Base-by-base conservation (phyloP, 2,113 vertebrate genomes). In the Heloderma charlesbogerti region DNA sequence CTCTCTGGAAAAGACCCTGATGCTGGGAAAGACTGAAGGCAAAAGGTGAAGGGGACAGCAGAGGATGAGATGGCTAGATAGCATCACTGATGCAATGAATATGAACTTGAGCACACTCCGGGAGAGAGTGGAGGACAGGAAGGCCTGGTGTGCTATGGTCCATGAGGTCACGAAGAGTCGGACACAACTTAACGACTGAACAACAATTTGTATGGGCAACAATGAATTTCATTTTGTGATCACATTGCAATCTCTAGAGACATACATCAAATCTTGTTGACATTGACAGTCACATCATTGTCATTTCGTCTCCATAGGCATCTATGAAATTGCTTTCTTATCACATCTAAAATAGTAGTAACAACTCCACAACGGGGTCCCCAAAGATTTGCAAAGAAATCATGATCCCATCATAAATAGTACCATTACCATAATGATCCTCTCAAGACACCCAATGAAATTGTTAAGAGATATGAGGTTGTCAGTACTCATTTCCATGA, bases 251-350 rank as follows among this genome's bases (percentile, higher is more conserved):
- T 95, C 96, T 93, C 94, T 43, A 88, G 95, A 91, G 92, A 93
- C 83, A 60, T 71, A 6, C 27, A 5, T 91, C 81, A 95, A 96
- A 96, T 95, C 94, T 93, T 91, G 93, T 87, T 91, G 95, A 95
- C 94, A 94, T 71, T 95, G 94, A 93, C 95, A 93, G 94, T 87
- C 95, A 87, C 84, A 72, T 95, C 95, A 95, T 95, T 96, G 95
- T 96, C 96, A 95, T 86, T 88, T 74, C 0, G 94, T 95, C 94
- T 95, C 96, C 92, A 90, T 9, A 94, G 96, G 96, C 94, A 95
- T 93, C 96, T 92, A 87, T 93, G 92, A 97, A 96, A 96, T 95
- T 95, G 94, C 94, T 96, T 95, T 97, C 94, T 95, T 92, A 95
- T 96, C 94, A 93, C 93, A 96, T 95, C 92, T 94, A 93, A 92